Conservation (phyloP, 2,113 vertebrate species). For the Epinephelus moara region DNA sequence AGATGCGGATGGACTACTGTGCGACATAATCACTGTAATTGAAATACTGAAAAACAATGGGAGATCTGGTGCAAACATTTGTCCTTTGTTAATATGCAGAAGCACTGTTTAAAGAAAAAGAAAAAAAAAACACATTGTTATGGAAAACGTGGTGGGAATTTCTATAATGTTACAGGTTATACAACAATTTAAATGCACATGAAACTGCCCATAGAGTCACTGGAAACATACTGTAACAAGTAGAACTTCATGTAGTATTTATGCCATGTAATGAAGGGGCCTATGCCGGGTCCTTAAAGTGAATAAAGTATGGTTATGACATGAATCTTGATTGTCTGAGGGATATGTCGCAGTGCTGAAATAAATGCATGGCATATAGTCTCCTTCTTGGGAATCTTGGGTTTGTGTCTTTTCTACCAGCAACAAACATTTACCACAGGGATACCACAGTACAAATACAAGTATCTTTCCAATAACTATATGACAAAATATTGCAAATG, state of each 20-base stretch:
- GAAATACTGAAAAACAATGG: slow-evolving; percentile 27
- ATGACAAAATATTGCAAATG: not conserved
- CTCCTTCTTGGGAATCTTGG: slow-evolving; percentile 19
- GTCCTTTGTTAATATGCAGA: slow-evolving; percentile 48
- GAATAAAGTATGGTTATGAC: slow-evolving; percentile 57
- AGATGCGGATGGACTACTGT: slow-evolving; percentile 24
- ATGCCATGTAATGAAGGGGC: slow-evolving; percentile 59
- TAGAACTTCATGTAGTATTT: slow-evolving; percentile 60
- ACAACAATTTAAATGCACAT: slow-evolving; percentile 51
- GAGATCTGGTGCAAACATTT: slow-evolving; percentile 23
- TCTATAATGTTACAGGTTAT: slow-evolving; percentile 49
- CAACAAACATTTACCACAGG: not conserved
- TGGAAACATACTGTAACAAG: slow-evolving; percentile 53
- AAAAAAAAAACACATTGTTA: not conserved
- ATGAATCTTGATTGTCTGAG: slow-evolving; percentile 47
- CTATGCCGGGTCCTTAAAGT: slow-evolving; percentile 32
- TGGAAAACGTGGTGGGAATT: slow-evolving; percentile 16
- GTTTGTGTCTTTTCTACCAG: slow-evolving; percentile 37
- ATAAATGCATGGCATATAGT: slow-evolving; percentile 81
- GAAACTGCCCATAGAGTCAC: slow-evolving; percentile 55
- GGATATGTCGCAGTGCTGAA: slow-evolving; percentile 72
- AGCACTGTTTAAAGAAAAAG: slow-evolving; percentile 24
- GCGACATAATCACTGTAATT: slow-evolving; percentile 40
- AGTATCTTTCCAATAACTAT: not conserved
- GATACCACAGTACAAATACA: not conserved